Conservation (phyloP, 2,888 invertebrate genomes). For the Noctuana brunneofusca region DNA sequence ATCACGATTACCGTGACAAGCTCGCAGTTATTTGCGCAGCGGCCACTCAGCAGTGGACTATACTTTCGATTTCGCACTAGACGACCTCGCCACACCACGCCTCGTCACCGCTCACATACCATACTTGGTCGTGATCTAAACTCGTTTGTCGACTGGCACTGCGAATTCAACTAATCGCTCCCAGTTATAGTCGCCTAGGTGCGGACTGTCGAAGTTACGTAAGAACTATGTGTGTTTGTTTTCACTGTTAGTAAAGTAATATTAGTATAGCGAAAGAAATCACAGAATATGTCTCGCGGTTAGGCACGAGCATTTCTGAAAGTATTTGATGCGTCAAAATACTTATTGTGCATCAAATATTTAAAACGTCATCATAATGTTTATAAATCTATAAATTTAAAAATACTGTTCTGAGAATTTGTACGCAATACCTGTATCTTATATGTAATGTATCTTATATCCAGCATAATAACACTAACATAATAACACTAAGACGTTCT, state of each 20-base stretch:
- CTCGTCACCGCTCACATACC: slow-evolving; percentile 71
- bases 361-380: no score
- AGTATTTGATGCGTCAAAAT: no score
- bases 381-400: no score
- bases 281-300: no score
- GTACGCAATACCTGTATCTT: no score
- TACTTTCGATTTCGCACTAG: slow-evolving; percentile 71
- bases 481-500: no score
- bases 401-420: no score
- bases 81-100: slow-evolving; percentile 52
- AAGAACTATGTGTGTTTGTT: slow-evolving; percentile 14
- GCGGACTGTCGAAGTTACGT: slow-evolving; percentile 27
- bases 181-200: slow-evolving; percentile 11
- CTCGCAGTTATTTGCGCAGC: slow-evolving; percentile 28
- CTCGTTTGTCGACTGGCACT: slow-evolving; percentile 54
- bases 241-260: neutral
- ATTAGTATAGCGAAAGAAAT: neutral
- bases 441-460: no score
- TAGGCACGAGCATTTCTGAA: no score
- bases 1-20: slow-evolving; percentile 43
- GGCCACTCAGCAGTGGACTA: slow-evolving; percentile 31
- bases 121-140: slow-evolving; percentile 70
- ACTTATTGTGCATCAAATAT: no score
- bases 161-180: slow-evolving; percentile 25
- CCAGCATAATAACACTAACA: no score